Conservation (phyloP, 2,113 vertebrate species). For the Narcine bancroftii region DNA sequence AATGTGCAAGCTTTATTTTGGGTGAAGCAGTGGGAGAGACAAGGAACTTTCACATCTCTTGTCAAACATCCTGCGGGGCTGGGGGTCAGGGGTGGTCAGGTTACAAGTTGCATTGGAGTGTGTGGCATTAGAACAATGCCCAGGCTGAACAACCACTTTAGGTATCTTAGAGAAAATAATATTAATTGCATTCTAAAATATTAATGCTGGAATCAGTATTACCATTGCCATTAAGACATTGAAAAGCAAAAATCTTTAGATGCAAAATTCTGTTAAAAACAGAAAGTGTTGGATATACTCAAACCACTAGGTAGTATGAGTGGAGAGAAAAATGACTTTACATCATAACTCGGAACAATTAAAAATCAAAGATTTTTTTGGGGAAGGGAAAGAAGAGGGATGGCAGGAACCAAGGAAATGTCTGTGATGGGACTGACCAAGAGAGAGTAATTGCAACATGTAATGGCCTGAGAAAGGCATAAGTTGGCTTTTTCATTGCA, state of each 20-base stretch:
- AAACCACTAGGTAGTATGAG: too few species aligned
- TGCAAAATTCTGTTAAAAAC: background rate
- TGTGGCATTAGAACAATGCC: background rate
- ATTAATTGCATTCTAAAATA: background rate
- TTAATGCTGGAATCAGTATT: background rate
- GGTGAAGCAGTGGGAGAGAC: background rate
- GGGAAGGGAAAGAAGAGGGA: too few species aligned
- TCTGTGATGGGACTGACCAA: too few species aligned
- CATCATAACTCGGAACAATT: background rate
- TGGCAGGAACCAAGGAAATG: too few species aligned
- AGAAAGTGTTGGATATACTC: too few species aligned
- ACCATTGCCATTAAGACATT: background rate
- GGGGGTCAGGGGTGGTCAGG: too few species aligned
- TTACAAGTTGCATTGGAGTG: background rate
- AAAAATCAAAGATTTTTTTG: too few species aligned
- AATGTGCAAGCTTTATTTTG: background rate
- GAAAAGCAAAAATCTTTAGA: background rate
- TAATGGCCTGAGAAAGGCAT: too few species aligned
- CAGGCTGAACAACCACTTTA: constrained; percentile 3
- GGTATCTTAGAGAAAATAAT: background rate
- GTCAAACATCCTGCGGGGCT: too few species aligned
- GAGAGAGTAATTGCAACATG: too few species aligned
- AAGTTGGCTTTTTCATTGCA: too few species aligned
- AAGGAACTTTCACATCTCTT: background rate
- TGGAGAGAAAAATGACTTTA: too few species aligned